phyloP scores from a whole-genome alignment of 2,888 invertebrate genomes.

The Steinernema scapterisci region DNA sequence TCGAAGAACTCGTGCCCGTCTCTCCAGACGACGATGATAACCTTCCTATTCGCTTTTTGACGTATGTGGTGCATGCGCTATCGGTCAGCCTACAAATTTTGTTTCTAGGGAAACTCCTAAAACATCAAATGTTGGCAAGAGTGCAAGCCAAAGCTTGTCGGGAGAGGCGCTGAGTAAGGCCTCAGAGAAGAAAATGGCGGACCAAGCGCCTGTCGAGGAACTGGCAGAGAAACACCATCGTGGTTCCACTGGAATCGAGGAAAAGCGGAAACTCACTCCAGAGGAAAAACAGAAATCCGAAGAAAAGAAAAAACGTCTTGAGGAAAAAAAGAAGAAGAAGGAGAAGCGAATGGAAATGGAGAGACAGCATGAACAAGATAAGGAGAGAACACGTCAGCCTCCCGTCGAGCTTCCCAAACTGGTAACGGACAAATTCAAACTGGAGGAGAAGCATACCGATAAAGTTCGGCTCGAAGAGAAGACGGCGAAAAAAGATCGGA shows the following conservation, averaged over 20 bases:
- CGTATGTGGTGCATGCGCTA: background rate
- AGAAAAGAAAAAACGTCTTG: conserved; percentile 39
- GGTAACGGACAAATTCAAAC: conserved; percentile 5
- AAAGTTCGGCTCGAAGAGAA: background rate
- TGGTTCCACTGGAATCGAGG: background rate
- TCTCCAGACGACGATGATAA: background rate
- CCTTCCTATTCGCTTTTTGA: conserved; percentile 10
- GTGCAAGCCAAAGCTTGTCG: too few relatives aligned
- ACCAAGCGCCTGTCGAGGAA: too few relatives aligned
- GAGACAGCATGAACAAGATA: conserved; percentile 36
- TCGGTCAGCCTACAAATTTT: background rate
- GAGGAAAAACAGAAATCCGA: conserved; percentile 26
- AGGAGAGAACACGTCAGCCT: conserved; percentile 29
- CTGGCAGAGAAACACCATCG: too few relatives aligned
- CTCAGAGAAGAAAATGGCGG: too few relatives aligned
- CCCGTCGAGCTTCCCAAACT: conserved; percentile 12
- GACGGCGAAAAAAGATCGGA: conserved; percentile 24
- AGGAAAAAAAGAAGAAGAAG: conserved; percentile 41
- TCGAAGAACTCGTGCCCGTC: background rate
- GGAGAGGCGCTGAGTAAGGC: too few relatives aligned
- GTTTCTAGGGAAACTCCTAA: background rate
- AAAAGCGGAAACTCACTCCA: background rate
- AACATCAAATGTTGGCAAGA: background rate
- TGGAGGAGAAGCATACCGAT: conserved; percentile 15
- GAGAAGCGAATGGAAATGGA: conserved; percentile 41